These are phyloP conservation scores for Drosophila vallismaia DNA, from an alignment of 2,888 invertebrate species.

Conservation along the genomic window DNA sequence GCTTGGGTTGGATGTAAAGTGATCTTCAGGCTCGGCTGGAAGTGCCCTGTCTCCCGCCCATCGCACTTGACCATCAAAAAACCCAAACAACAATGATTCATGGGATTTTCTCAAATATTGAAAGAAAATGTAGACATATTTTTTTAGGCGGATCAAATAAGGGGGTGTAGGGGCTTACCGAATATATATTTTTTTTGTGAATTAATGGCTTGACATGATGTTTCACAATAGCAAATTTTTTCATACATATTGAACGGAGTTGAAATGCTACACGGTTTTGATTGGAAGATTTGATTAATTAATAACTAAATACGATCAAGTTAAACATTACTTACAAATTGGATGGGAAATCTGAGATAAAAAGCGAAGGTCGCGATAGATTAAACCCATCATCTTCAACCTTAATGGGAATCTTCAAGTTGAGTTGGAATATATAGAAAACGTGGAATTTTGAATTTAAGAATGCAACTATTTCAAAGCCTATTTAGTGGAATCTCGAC, in stretches of 20 bases:
- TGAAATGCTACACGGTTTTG: not conserved
- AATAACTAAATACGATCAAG: constrained; percentile 1
- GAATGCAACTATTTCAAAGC: not conserved
- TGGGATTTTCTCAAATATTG: constrained; percentile 16
- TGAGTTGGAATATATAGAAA: not conserved
- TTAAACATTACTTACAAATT: constrained; percentile 6
- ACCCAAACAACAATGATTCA: constrained; percentile 30
- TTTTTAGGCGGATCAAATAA: not conserved
- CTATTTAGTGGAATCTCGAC: not conserved
- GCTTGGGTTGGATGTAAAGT: constrained; percentile 9
- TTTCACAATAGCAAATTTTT: constrained; percentile 7
- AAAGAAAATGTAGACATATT: not conserved
- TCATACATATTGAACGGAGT: constrained; percentile 1
- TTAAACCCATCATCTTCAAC: not conserved
- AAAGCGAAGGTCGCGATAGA: constrained; percentile 8
- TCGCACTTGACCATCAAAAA: constrained; percentile 35
- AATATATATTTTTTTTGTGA: constrained; percentile 26
- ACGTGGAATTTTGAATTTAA: not conserved
- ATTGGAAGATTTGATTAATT: constrained; percentile 2
- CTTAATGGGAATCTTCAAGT: not conserved
- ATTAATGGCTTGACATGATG: constrained; percentile 21
- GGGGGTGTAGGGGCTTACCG: not conserved
- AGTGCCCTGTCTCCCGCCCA: constrained; percentile 8
- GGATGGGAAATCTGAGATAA: not conserved
- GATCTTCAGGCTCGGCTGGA: constrained; percentile 15